Conservation (phyloP, 37 sponge, comb jelly and placozoan species). For the Corticium candelabrum region DNA sequence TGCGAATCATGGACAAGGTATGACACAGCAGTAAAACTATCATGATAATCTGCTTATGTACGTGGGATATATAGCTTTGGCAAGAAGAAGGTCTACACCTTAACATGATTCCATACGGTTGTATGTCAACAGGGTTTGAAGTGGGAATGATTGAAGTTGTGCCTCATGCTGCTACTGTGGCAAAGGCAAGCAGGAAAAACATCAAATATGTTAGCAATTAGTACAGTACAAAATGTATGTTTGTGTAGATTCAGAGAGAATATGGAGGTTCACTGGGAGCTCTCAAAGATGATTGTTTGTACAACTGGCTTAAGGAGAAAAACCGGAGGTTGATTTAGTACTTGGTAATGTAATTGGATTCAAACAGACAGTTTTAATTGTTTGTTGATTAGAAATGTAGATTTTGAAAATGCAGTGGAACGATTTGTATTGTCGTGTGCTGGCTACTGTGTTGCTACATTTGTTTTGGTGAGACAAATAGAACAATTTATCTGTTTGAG, state of each 20-base stretch:
- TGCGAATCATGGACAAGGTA: conserved; percentile 79
- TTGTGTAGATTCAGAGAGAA: conserved; percentile 50
- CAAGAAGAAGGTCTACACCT: conserved; percentile 60
- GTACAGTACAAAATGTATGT: neutral
- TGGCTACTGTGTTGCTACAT: conserved; percentile 91
- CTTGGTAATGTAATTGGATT: neutral
- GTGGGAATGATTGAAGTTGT: conserved; percentile 86
- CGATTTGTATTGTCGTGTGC: conserved; percentile 84
- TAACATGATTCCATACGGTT: conserved; percentile 74
- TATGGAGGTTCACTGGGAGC: conserved; percentile 58
- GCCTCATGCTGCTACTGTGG: conserved; percentile 63
- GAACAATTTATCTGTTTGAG: neutral
- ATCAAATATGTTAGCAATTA: too few species aligned
- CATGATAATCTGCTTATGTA: neutral
- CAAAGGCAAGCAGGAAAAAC: conserved; percentile 19
- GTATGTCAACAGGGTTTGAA: conserved; percentile 59
- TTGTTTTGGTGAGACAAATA: conserved; percentile 39
- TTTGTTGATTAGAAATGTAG: conserved; percentile 3
- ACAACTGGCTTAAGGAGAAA: conserved; percentile 66
- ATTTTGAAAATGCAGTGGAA: conserved; percentile 54
- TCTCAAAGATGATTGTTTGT: conserved; percentile 68
- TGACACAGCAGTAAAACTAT: conserved; percentile 10
- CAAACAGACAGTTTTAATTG: neutral
- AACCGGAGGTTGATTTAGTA: conserved; percentile 68
- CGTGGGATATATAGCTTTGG: conserved; percentile 35